Evolutionary conservation across 2,888 invertebrate genomes (phyloP), one percentile per base, ranked within the genome.

Genomic region (Petrolisthes manimaculis): DNA sequence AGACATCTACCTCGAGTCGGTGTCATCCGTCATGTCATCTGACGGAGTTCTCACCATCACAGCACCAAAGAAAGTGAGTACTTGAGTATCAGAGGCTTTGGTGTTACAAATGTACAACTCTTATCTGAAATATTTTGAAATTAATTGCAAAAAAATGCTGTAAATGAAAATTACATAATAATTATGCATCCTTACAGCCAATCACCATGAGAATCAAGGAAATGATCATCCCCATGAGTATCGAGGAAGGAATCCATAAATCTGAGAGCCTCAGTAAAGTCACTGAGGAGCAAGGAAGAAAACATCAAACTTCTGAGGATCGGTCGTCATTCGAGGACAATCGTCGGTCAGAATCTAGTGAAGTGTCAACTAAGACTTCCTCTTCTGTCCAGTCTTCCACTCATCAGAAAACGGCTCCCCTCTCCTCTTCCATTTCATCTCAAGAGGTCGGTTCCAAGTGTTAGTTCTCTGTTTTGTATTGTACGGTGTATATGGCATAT

Each of bases 1-100:
- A n/a, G 75, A 84, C 69, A 75, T 90, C n/a, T 18, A 61, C 5
- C 74, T 85, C 2, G 90, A 90, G 51, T 82, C 86, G 14, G 86
- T 90, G 12, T 61, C 88, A 14, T 90, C 90, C 4, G 88, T 87
- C 3, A 82, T 88, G 61, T 90, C 90, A 14, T 84, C 88, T 61
- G 90, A 90, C 24, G 90, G 90, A 1, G 86, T 90, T 8, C 86
- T 90, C n/a, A 88, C 88, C 61, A 90, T 90, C 80, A 88, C 83
- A 5, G 90, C 90, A 4, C 90, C 90, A 9, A 90, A 90, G 56
- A 90, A 86, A 81, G 90, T 83, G 18, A 87, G 78, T 67, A 61
- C 61, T 37, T 37, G 37, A 37, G 37, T 37, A 37, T 37, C 37
- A 37, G 37, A 37, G 37, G 37, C 37, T 37, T 37, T 37, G 37